Evolutionary conservation across 2,888 invertebrate species (phyloP).

Genomic region (Baronia brevicornis): DNA sequence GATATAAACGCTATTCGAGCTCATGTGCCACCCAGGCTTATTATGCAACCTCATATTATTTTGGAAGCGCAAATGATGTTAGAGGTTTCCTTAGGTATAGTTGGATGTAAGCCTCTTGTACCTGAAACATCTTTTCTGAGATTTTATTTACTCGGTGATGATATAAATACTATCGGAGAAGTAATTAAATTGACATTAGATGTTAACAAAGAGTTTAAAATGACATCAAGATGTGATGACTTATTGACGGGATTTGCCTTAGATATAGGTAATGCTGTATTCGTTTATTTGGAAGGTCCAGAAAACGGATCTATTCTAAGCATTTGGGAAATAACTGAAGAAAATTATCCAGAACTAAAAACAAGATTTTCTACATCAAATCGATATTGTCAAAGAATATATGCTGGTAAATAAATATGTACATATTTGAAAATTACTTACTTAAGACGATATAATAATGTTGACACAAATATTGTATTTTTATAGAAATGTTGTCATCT

Average conservation of each 20-base stretch:
- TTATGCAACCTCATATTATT: slow-evolving; percentile 38
- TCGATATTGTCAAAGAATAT: slow-evolving; percentile 42
- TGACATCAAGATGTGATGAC: slow-evolving; percentile 22
- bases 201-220: slow-evolving; percentile 35
- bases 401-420: slow-evolving; percentile 37
- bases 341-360: slow-evolving; percentile 38
- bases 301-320: slow-evolving; percentile 44
- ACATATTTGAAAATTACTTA: slow-evolving; percentile 1
- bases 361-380: slow-evolving; percentile 46
- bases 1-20: slow-evolving; percentile 47
- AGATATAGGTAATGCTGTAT: slow-evolving; percentile 42
- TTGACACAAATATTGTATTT: background rate
- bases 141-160: slow-evolving; percentile 37
- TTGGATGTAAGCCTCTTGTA: slow-evolving; percentile 45
- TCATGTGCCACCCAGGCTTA: slow-evolving; percentile 26
- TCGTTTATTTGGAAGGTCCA: slow-evolving; percentile 54
- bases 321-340: slow-evolving; percentile 48
- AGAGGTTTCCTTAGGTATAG: slow-evolving; percentile 49
- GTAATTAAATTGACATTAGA: slow-evolving; percentile 35
- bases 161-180: slow-evolving; percentile 28
- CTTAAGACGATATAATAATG: slow-evolving; percentile 20
- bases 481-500: slow-evolving; percentile 35
- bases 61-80: slow-evolving; percentile 55
- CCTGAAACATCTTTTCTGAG: slow-evolving; percentile 37
- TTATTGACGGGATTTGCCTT: slow-evolving; percentile 53